Conservation (phyloP, 2,797 vertebrate genomes). For the Phaenicophaeus curvirostris region DNA sequence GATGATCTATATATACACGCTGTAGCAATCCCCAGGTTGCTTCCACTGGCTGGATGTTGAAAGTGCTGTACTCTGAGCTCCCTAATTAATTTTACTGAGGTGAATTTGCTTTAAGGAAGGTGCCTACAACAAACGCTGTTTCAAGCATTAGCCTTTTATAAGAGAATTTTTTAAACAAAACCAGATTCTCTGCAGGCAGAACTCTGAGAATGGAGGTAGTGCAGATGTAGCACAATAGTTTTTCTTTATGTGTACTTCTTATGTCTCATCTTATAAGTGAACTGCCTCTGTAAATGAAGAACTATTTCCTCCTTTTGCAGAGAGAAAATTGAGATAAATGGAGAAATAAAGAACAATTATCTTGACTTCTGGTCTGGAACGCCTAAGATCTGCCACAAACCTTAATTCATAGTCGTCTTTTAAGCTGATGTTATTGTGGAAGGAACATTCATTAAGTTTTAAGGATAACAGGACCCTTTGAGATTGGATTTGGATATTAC, state of each 20-base stretch:
- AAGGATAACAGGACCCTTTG: neutral
- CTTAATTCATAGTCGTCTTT: neutral
- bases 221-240: neutral
- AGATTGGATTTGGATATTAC: neutral
- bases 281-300: neutral
- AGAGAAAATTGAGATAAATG: conserved; percentile 12
- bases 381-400: neutral
- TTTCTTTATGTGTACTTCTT: neutral
- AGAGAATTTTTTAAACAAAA: neutral
- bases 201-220: neutral
- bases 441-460: neutral
- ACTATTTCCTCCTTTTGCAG: neutral
- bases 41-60: neutral
- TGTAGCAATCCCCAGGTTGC: neutral
- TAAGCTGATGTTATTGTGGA: neutral
- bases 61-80: neutral
- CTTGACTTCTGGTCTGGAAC: conserved; percentile 21
- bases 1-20: neutral
- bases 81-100: neutral
- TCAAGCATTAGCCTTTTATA: neutral
- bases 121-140: neutral
- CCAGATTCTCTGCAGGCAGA: neutral
- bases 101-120: neutral
- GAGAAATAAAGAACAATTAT: conserved; percentile 32
- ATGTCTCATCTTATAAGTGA: neutral